Evolutionary conservation across 1,140 invertebrate species (phyloP).

Genomic region (Armadillidium nasatum): DNA sequence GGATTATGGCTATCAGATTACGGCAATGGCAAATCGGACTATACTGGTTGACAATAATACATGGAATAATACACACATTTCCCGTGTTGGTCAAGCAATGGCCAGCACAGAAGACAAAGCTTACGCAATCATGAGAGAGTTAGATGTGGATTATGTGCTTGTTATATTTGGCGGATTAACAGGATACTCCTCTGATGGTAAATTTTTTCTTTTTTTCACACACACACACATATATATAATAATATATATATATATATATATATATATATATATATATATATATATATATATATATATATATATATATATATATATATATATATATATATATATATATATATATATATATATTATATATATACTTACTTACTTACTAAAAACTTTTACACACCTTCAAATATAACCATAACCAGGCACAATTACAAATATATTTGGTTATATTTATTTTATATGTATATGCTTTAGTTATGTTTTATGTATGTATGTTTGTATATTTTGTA

Average conservation of each 20-base stretch:
- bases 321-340: no score
- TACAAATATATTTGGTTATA: no score
- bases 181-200: constrained; percentile 95
- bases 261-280: constrained; percentile 5
- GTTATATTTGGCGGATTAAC: constrained; percentile 97
- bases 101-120: constrained; percentile 91
- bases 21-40: constrained; percentile 96
- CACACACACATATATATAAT: no score
- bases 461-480: no score
- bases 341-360: no score
- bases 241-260: constrained; percentile 17
- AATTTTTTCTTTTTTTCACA: no score
- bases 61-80: constrained; percentile 99
- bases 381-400: no score
- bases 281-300: background rate
- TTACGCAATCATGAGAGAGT: constrained; percentile 93
- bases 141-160: constrained; percentile 96
- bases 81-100: constrained; percentile 94
- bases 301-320: no score
- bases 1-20: constrained; percentile 99
- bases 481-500: no score
- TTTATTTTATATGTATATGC: no score
- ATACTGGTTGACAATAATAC: constrained; percentile 99
- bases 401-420: no score
- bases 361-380: no score